A percentile compares a stretch with the other conserved stretches of the same genome.
These are phyloP conservation scores for Prunella himalayana DNA, from an alignment of 2,113 vertebrate genomes.

Conservation along the genomic window DNA sequence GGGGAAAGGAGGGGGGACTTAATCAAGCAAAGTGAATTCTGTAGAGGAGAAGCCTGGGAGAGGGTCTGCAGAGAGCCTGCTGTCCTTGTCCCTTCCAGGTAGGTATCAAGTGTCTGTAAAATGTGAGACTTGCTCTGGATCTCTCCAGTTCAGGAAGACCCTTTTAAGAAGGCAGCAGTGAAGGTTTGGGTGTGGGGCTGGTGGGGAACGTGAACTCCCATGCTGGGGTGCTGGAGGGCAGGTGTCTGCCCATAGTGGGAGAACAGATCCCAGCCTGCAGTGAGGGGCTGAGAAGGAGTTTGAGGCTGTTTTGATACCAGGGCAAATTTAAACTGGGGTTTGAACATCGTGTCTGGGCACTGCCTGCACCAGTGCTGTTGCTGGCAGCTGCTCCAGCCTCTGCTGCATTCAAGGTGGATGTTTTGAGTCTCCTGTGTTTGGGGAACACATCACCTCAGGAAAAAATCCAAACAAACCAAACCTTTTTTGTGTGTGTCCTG, in stretches of 20 bases:
- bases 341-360: background rate
- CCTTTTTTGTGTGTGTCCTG: too few species aligned
- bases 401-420: too few species aligned
- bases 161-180: background rate
- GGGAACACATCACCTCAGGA: too few species aligned
- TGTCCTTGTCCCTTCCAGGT: background rate
- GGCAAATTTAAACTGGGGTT: background rate
- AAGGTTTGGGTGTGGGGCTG: background rate
- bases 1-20: background rate
- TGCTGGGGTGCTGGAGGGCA: background rate
- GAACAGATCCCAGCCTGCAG: background rate
- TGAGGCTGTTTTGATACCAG: accelerated
- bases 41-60: background rate
- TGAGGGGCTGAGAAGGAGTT: background rate
- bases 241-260: accelerated
- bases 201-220: background rate
- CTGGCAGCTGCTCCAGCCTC: background rate
- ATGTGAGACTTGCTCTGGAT: background rate
- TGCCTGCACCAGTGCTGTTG: background rate
- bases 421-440: background rate
- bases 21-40: background rate
- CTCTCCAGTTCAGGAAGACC: background rate
- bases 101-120: background rate
- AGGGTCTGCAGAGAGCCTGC: background rate
- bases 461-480: background rate